phyloP scores from a whole-genome alignment of 2,888 invertebrate genomes.

The Chelonus formosanus region DNA sequence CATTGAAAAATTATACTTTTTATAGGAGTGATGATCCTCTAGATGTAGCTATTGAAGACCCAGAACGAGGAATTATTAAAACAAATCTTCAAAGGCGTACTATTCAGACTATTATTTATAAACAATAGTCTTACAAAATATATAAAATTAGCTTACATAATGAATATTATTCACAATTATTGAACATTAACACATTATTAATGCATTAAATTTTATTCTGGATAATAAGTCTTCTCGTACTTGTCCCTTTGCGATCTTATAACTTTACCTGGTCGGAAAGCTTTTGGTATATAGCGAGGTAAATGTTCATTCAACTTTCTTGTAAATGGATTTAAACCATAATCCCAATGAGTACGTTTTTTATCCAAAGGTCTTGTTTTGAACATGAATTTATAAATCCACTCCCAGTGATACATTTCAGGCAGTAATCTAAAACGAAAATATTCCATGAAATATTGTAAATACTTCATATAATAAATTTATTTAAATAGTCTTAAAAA shows the following conservation, averaged over 20 bases:
- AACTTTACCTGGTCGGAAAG: constrained; percentile 69
- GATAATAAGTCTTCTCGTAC: constrained; percentile 76
- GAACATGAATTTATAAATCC: constrained; percentile 79
- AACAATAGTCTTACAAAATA: constrained; percentile 20
- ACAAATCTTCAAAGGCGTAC: constrained; percentile 61
- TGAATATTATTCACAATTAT: no score
- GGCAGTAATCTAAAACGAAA: constrained; percentile 66
- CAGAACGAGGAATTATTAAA: constrained; percentile 57
- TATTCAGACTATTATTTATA: constrained; percentile 65
- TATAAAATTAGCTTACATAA: no score
- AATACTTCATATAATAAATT: no score
- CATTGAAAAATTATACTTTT: constrained; percentile 33
- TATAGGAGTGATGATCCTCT: constrained; percentile 57
- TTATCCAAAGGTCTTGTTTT: constrained; percentile 76
- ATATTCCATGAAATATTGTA: not conserved
- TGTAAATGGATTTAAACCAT: constrained; percentile 70
- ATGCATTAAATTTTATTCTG: constrained; percentile 55
- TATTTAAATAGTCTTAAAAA: no score
- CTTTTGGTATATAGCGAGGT: constrained; percentile 77
- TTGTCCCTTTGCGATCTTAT: constrained; percentile 67
- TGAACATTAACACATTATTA: no score
- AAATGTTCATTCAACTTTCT: constrained; percentile 75
- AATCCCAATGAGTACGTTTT: constrained; percentile 76
- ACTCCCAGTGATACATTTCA: constrained; percentile 84
- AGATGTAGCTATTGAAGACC: constrained; percentile 60